A percentile compares a stretch with the other conserved stretches of the same genome.
Conservation (phyloP, 2,113 vertebrate genomes). For the Platycercus adscitus region DNA sequence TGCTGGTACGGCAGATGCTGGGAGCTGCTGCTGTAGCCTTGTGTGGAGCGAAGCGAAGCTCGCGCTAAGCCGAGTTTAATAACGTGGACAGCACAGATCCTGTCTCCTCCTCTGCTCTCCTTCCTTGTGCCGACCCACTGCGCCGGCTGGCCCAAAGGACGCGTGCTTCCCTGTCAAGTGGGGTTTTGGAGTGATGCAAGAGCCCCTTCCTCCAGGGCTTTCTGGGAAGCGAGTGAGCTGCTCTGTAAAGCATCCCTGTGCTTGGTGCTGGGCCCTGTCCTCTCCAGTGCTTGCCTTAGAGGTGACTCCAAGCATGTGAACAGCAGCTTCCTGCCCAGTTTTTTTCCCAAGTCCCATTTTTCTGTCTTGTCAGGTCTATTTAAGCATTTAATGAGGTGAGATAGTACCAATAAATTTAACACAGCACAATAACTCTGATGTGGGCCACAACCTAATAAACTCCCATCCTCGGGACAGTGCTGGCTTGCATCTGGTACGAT, state of each 20-base stretch:
- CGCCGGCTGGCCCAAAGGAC: background rate
- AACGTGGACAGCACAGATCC: accelerated
- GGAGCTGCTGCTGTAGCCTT: background rate
- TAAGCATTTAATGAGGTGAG: constrained; percentile 82
- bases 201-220: background rate
- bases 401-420: constrained; percentile 79
- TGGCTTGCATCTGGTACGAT: constrained; percentile 49
- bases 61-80: accelerated
- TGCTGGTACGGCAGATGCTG: background rate
- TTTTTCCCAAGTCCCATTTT: constrained; percentile 64
- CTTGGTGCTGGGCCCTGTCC: accelerated
- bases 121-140: background rate
- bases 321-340: background rate
- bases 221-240: background rate
- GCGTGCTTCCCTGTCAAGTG: background rate
- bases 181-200: background rate
- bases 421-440: constrained; percentile 76
- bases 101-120: background rate
- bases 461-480: constrained; percentile 45
- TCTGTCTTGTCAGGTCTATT: constrained; percentile 81
- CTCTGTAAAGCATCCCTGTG: background rate
- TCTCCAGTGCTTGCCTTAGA: background rate
- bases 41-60: background rate
- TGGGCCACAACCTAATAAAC: constrained; percentile 74
- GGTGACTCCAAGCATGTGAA: constrained; percentile 58